Conservation (phyloP, 2,888 invertebrate genomes). For the Thumatha senex region DNA sequence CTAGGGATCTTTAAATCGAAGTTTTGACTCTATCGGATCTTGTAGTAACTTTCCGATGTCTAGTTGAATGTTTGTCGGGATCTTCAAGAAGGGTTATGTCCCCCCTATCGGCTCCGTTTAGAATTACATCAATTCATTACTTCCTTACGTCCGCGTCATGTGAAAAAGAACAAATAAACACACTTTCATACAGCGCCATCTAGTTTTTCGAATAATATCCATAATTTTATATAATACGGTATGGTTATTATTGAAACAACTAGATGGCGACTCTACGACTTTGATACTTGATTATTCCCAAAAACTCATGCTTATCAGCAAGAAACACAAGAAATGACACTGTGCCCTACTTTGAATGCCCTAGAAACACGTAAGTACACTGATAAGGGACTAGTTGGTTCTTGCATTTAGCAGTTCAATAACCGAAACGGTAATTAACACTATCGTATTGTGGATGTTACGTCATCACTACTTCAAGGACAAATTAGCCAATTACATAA, state of each 20-base stretch:
- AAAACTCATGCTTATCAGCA: slow-evolving; percentile 6
- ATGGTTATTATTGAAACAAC: neutral
- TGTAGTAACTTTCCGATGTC: too few species aligned
- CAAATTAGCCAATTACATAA: neutral
- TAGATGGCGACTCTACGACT: slow-evolving; percentile 1
- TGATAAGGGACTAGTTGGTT: slow-evolving; percentile 6
- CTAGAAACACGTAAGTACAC: neutral
- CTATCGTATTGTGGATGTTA: neutral
- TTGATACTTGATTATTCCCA: neutral
- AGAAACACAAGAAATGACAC: slow-evolving; percentile 9
- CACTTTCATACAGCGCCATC: too few species aligned
- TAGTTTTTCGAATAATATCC: neutral
- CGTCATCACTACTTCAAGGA: neutral
- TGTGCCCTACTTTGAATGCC: slow-evolving; percentile 5
- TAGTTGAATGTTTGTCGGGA: too few species aligned
- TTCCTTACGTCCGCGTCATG: too few species aligned
- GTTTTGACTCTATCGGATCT: too few species aligned
- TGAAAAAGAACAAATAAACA: too few species aligned
- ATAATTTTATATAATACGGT: neutral
- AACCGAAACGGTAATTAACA: neutral
- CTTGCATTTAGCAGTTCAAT: neutral
- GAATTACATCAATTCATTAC: too few species aligned
- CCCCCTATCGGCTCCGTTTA: too few species aligned
- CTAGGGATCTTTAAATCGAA: too few species aligned
- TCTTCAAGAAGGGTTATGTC: too few species aligned